Base-by-base conservation (phyloP, 2,797 vertebrate genomes). In the Aeoliscus strigatus region DNA sequence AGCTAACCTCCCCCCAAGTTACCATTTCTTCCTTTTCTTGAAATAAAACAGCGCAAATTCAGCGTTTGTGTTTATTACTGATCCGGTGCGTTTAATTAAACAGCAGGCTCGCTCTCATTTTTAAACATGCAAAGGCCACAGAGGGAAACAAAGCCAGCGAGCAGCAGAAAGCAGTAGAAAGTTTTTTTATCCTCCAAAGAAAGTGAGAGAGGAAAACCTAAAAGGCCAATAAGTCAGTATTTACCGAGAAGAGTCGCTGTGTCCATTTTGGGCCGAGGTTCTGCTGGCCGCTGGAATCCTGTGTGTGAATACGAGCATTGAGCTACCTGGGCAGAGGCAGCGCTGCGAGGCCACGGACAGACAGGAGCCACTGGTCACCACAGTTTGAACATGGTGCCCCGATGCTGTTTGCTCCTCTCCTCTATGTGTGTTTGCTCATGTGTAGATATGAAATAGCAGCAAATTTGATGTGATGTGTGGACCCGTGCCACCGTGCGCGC, bases 281-380 rank as follows among this genome's bases (percentile, higher is more conserved):
- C 77, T 64, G 68, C 69, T 73, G 73, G 72, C 73, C 70, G 62
- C 79, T 79, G 81, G 79, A 85, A 82, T 84, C 61, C 72, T 52
- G 72, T 60, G 52, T 36, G 80, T 88, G 80, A 89, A 87, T 87
- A 84, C 81, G 59, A 80, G 76, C 86, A 88, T 89, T 89, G 81
- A 90, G 74, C 52, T 34, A 29, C 50, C 9, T 38, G 73, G 49
- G 55, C 66, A 48, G 68, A 73, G 61, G 68, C 54, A 45, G 35
- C 38, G 57, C 66, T 65, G 55, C 45, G 73, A 81, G 75, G 66
- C 75, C 71, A 70, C 28, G 76, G 79, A 82, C 84, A 83, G 78
- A 65, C 79, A 82, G 81, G 78, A 83, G 79, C 80, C 81, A 74
- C 72, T 66, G 69, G 81, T 82, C 75, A 77, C 80, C 81, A 77